Percentiles rank a stretch among this genome's conserved stretches.
Conservation (phyloP, 2,888 invertebrate genomes). For the Dasypolia templi region DNA sequence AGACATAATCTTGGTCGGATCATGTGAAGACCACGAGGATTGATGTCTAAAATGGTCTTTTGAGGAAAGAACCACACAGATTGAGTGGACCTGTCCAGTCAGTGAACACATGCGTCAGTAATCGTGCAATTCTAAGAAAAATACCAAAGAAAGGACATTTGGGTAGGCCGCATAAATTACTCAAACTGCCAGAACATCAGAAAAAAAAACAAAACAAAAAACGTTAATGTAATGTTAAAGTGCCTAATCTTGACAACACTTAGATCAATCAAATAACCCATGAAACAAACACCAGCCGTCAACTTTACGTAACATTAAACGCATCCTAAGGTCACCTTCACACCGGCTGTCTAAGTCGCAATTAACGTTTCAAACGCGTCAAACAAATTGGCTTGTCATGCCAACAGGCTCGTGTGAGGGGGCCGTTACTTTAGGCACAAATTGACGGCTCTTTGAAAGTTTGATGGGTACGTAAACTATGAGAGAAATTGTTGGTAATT, state of each 20-base stretch:
- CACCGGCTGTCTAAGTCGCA: conserved; percentile 62
- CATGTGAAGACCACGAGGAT: no score
- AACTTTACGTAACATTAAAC: conserved; percentile 61
- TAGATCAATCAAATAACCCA: conserved; percentile 43
- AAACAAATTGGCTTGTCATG: conserved; percentile 86
- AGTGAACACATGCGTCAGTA: no score
- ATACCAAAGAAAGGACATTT: no score
- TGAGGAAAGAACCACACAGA: no score
- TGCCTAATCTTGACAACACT: conserved; percentile 35
- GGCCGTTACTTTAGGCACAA: conserved; percentile 57
- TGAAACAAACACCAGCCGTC: conserved; percentile 56
- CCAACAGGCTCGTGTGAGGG: conserved; percentile 73
- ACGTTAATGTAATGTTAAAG: conserved; percentile 6
- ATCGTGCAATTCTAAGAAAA: no score
- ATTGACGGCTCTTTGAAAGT: conserved; percentile 57
- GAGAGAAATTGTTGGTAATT: conserved; percentile 48
- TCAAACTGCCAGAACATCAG: no score
- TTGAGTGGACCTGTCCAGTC: no score
- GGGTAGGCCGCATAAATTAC: no score
- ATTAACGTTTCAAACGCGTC: conserved; percentile 76
- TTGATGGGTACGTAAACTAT: conserved; percentile 53
- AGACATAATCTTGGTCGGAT: no score
- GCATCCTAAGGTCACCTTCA: conserved; percentile 66
- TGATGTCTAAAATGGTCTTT: no score
- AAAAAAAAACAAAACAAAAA: no score